Percentiles rank a stretch among this genome's conserved stretches.
phyloP scores from a whole-genome alignment of 2,113 vertebrate genomes.

The Odocoileus virginianus region DNA sequence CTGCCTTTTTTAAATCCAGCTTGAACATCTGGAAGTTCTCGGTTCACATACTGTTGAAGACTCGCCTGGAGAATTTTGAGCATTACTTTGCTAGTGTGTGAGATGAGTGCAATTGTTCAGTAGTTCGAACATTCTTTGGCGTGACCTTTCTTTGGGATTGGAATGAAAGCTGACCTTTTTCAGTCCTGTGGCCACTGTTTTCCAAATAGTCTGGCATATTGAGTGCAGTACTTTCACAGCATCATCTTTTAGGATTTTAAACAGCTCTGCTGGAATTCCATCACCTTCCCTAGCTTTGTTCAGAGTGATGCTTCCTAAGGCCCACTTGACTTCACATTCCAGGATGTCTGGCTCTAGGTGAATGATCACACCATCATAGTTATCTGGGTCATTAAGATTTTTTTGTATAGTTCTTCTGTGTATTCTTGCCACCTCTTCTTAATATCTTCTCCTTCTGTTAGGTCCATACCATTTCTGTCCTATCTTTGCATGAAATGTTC shows the following conservation, averaged over 20 bases:
- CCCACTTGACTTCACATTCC: too few species aligned
- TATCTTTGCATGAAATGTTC: not conserved
- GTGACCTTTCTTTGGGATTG: not conserved
- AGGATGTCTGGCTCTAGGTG: too few species aligned
- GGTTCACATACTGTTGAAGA: not conserved
- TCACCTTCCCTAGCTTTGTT: too few species aligned
- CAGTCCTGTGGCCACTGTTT: not conserved
- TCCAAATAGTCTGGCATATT: too few species aligned
- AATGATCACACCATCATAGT: too few species aligned
- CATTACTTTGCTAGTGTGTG: not conserved
- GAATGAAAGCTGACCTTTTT: not conserved
- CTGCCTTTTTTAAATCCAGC: not conserved
- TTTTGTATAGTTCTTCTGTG: not conserved
- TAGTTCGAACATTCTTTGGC: not conserved
- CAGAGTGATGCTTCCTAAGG: too few species aligned
- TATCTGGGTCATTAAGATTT: not conserved
- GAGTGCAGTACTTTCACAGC: too few species aligned
- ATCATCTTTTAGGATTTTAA: too few species aligned
- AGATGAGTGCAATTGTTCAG: not conserved
- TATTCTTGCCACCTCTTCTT: not conserved
- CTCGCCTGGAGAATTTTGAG: not conserved
- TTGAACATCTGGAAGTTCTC: not conserved
- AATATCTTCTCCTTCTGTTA: not conserved
- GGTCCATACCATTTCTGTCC: not conserved
- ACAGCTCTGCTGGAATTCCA: too few species aligned